Evolutionary conservation across 2,797 vertebrate genomes (phyloP), one percentile per base, ranked within the genome.

Genomic region (Ispidina lecontei): DNA sequence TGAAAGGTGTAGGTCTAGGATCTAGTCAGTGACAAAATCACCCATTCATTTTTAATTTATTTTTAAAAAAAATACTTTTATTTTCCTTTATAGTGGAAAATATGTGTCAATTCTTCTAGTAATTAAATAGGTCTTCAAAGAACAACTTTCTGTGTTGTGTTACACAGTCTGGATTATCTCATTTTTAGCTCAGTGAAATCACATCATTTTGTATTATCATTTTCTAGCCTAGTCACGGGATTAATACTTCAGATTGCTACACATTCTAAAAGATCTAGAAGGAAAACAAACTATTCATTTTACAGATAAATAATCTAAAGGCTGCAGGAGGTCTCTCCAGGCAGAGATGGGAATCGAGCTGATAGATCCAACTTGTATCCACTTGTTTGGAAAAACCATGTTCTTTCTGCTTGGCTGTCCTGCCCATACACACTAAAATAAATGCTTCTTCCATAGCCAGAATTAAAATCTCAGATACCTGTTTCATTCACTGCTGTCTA

Each of bases 181-280:
- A 92, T 70, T 81, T 60, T 94, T 83, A 93, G 58, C 76, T 84
- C 49, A 67, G 20, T 70, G 52, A 93, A 93, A 91, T 91, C 37
- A 39, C 75, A 37, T 86, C 28, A 54, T 78, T 90, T 90, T 93
- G 75, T 73, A 39, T 33, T 63, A 56, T 63, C 90, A 44, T 52
- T 84, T 94, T 33, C 84, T 89, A 69, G 63, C 86, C 68, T 44
- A 71, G 39, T 72, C 22, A 33, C 78, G 44, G 88, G 81, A 73
- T 78, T 78, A 84, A 39, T 41, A 35, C 60, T 90, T 92, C 64
- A 91, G 62, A 67, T 88, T 87, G 21, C 20, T 47, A n/a, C 6
- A 59, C 37, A 10, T 73, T 56, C 37, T 67, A 39, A 77, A 80
- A 88, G 35, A 54, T 51, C 46, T 84, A 51, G 22, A 86, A 89